phyloP scores from a whole-genome alignment of 2,113 vertebrate genomes.

The Gulo gulo region DNA sequence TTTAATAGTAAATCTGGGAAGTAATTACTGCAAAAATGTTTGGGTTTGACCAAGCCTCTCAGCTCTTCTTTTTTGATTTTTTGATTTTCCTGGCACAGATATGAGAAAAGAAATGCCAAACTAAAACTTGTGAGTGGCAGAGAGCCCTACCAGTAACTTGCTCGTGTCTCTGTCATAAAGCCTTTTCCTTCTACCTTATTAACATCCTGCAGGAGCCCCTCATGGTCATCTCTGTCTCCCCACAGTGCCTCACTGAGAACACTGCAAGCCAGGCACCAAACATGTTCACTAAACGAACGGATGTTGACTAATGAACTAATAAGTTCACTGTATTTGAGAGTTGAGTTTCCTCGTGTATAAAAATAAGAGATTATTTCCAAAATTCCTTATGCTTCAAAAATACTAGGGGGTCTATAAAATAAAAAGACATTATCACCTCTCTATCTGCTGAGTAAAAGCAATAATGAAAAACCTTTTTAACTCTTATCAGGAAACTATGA shows the following conservation, averaged over 20 bases:
- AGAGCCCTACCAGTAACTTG: background rate
- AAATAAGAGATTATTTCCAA: background rate
- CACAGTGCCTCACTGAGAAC: slow-evolving; percentile 19
- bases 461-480: background rate
- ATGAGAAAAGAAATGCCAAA: background rate
- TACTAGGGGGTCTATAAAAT: background rate
- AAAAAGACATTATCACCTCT: background rate
- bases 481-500: background rate
- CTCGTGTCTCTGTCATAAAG: background rate
- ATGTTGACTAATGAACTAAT: background rate
- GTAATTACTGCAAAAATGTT: background rate
- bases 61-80: background rate
- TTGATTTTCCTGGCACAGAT: background rate
- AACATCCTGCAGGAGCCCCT: background rate
- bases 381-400: background rate
- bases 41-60: background rate
- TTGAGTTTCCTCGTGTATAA: background rate
- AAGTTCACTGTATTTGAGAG: background rate
- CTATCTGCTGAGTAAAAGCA: background rate
- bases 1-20: background rate
- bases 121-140: background rate
- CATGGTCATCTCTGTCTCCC: slow-evolving; percentile 34
- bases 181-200: background rate
- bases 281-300: slow-evolving; percentile 6
- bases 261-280: slow-evolving; percentile 14